Percentiles rank a stretch among this genome's conserved stretches.
Conservation (phyloP, 2,888 invertebrate genomes). For the Ctenicera cuprea region DNA sequence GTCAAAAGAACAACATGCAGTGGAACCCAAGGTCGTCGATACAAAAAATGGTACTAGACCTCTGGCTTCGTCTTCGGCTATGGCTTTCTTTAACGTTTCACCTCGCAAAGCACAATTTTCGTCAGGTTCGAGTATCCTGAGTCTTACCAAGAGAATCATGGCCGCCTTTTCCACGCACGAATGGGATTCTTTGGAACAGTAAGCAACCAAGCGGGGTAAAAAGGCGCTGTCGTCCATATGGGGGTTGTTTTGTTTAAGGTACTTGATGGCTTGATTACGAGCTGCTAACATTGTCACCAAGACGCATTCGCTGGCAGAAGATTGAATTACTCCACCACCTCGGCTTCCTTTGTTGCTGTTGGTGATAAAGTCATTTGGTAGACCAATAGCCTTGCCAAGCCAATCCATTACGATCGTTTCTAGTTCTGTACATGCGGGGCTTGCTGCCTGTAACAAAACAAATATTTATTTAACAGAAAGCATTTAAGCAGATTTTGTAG, state of each 20-base stretch:
- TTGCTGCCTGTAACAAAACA: conserved; percentile 79
- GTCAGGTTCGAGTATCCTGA: conserved; percentile 83
- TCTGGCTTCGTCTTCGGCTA: conserved; percentile 82
- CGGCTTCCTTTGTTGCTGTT: conserved; percentile 74
- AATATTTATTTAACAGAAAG: background rate
- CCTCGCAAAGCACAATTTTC: conserved; percentile 81
- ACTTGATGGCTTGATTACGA: conserved; percentile 81
- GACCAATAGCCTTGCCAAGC: conserved; percentile 84
- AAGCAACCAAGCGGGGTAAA: conserved; percentile 85
- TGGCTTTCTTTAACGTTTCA: conserved; percentile 77
- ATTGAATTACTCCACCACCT: conserved; percentile 89
- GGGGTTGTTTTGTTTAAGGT: conserved; percentile 76
- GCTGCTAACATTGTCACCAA: conserved; percentile 87
- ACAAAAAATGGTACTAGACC: conserved; percentile 91
- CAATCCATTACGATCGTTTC: conserved; percentile 90
- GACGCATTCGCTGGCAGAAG: conserved; percentile 89
- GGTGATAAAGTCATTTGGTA: conserved; percentile 81
- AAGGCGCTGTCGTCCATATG: conserved; percentile 80
- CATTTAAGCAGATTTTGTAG: background rate
- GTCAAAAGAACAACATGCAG: conserved; percentile 89
- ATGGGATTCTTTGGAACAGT: conserved; percentile 84
- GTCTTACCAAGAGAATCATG: conserved; percentile 84
- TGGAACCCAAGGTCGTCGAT: conserved; percentile 88
- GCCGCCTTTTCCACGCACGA: conserved; percentile 88
- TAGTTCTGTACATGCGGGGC: conserved; percentile 90